phyloP scores from a whole-genome alignment of 1,140 invertebrate species.

The Maconellicoccus hirsutus region DNA sequence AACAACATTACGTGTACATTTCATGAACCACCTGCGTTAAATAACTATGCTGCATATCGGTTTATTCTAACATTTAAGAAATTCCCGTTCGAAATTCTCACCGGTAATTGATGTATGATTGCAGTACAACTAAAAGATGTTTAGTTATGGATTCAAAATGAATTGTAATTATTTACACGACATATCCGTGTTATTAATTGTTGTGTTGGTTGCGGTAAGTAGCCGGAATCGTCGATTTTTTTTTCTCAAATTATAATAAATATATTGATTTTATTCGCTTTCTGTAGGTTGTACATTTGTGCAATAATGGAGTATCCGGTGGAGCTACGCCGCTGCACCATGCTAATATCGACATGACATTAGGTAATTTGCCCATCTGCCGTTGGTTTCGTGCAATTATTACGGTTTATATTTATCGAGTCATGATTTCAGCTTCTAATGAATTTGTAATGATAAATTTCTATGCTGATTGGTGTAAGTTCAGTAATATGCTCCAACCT shows the following conservation, averaged over 20 bases:
- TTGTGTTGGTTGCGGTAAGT: not conserved
- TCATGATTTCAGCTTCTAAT: slow-evolving; percentile 67
- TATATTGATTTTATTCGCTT: not conserved
- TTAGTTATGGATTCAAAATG: slow-evolving; percentile 11
- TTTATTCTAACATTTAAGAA: not conserved
- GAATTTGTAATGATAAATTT: slow-evolving; percentile 97
- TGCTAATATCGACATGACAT: slow-evolving; percentile 65
- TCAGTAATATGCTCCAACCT: slow-evolving; percentile 90
- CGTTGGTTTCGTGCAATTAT: not conserved
- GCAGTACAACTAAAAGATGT: not conserved
- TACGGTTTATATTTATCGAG: not conserved
- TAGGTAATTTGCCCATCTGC: no score
- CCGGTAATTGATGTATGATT: slow-evolving; percentile 6
- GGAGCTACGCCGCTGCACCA: slow-evolving; percentile 62
- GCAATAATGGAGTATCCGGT: slow-evolving; percentile 30
- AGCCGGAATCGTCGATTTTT: not conserved
- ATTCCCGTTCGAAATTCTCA: not conserved
- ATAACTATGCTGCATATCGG: no score
- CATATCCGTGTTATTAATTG: not conserved
- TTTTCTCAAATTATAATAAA: no score
- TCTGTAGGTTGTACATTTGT: not conserved
- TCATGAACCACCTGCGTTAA: not conserved
- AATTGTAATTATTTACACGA: not conserved
- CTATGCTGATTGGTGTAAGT: slow-evolving; percentile 95
- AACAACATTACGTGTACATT: not conserved